These are phyloP conservation scores for Tachysurus vachellii DNA, from an alignment of 2,113 vertebrate species.

Conservation along the genomic window DNA sequence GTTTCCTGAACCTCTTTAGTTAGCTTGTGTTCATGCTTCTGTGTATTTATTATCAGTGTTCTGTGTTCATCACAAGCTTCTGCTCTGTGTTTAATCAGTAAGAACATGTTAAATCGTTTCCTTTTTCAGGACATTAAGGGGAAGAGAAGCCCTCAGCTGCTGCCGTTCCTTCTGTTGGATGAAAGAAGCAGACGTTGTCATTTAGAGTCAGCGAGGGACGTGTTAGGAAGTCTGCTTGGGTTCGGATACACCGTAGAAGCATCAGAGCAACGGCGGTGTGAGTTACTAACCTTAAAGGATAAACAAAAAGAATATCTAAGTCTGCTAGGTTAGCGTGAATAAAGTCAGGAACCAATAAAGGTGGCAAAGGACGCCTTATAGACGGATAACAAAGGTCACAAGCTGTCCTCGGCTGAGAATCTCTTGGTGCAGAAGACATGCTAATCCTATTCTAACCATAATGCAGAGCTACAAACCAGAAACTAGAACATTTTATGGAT, in stretches of 20 bases:
- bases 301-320: background rate
- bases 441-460: background rate
- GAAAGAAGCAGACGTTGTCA: slow-evolving; percentile 81
- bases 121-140: slow-evolving; percentile 84
- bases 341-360: background rate
- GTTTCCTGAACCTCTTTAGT: no score
- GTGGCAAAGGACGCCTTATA: background rate
- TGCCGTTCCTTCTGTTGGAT: slow-evolving; percentile 87
- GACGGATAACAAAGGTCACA: background rate
- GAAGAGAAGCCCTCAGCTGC: slow-evolving; percentile 85
- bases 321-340: background rate
- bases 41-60: background rate
- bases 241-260: slow-evolving; percentile 89
- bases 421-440: background rate
- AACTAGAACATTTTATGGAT: no score
- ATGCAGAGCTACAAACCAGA: background rate
- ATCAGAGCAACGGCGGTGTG: slow-evolving; percentile 84
- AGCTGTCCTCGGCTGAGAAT: background rate
- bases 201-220: slow-evolving; percentile 81
- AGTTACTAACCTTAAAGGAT: background rate
- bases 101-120: background rate
- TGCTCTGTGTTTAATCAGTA: background rate
- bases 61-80: background rate
- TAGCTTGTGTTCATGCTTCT: no score
- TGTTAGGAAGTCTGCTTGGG: slow-evolving; percentile 83